A percentile compares a stretch with the other conserved stretches of the same genome.
These are phyloP conservation scores for Enteromius mattozi DNA, from an alignment of 2,797 vertebrate genomes.

Conservation along the genomic window DNA sequence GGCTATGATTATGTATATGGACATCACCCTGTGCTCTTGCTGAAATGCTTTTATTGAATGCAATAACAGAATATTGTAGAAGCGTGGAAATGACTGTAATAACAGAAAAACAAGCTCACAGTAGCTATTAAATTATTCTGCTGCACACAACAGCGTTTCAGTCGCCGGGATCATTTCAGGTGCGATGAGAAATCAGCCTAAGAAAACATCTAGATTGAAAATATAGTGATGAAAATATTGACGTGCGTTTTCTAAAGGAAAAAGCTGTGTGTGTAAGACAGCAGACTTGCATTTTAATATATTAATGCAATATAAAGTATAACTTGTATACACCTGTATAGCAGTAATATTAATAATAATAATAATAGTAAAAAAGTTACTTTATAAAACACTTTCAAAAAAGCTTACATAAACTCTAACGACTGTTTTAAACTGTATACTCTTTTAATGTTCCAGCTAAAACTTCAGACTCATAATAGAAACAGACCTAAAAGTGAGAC, in stretches of 20 bases:
- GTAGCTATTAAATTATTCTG: slow-evolving; percentile 2
- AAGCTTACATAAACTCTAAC: background rate
- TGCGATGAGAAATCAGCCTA: background rate
- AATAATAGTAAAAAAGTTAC: background rate
- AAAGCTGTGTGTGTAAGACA: background rate
- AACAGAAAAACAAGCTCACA: background rate
- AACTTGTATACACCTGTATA: background rate
- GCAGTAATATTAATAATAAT: background rate
- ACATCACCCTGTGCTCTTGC: background rate
- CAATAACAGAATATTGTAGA: slow-evolving; percentile 12
- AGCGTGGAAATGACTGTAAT: slow-evolving; percentile 20
- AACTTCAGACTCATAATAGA: background rate
- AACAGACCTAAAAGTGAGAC: background rate
- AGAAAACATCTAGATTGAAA: background rate
- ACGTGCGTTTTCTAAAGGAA: background rate
- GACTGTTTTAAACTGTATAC: too few species aligned
- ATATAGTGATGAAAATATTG: background rate
- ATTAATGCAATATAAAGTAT: background rate
- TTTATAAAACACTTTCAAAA: background rate
- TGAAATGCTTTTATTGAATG: background rate
- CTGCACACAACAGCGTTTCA: background rate
- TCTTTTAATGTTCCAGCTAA: background rate
- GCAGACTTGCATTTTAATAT: background rate
- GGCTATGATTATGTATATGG: background rate
- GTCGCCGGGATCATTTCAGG: background rate